Base-by-base conservation (phyloP, 64 coral and sea anemone species). In the Pachyseris speciosa region DNA sequence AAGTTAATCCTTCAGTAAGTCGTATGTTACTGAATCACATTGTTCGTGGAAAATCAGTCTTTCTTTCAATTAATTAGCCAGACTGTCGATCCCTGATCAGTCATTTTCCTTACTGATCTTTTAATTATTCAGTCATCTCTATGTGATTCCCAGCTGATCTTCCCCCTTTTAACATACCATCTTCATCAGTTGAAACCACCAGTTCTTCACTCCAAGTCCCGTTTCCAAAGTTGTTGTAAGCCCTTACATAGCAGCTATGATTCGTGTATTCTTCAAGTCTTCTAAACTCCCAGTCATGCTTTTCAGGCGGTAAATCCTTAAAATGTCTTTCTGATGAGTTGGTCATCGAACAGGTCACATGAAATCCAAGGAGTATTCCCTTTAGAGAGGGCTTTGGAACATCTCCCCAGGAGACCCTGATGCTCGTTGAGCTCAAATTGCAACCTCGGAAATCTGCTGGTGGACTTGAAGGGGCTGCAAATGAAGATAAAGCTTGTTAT, bases 181-280 rank as follows among this genome's bases (percentile, higher is more conserved):
- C 75, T 37, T 80, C 75, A 32, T 80, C 50, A 37, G 75, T 80
- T 80, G 50, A 59, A 59, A 80, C 38, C 0, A 59, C 51, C 30
- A 58, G 34, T 38, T 37, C 33, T 10, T 58, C 4, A 80, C 75
- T 80, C 75, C 75, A 80, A 20, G 16, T 59, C 22, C 75, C 75
- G 22, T 80, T 80, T 80, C 75, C 75, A 59, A 37, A 80, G 33
- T 80, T 80, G 75, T 80, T 80, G 50, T 55, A 80, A 9, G 75
- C 75, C 51, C 75, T 80, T 9, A 80, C 0, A 30, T 31, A 80
- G 32, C 75, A 80, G 9, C 49, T 80, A 25, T 80, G 59, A 80
- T 58, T 59, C 1, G 2, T 59, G 51, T 34, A 80, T 2, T 57
- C 59, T 59, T 80, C 19, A 5, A 80, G 75, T 6, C 50, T 31